Conservation (phyloP, 1,140 invertebrate genomes). For the Semibalanus balanoides region DNA sequence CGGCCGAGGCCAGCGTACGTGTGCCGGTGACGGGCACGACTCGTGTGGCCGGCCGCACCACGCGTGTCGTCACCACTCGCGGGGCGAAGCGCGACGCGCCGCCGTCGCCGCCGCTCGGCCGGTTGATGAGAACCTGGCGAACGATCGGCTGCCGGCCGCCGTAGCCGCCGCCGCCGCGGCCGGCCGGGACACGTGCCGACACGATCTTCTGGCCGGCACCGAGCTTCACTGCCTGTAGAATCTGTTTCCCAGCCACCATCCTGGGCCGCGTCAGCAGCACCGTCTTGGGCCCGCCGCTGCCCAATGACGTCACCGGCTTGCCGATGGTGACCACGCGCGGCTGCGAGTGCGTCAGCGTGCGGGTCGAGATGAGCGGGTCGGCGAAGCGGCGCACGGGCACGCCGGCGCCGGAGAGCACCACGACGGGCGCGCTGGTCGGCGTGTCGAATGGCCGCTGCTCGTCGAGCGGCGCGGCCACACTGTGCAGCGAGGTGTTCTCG, state of each 20-base stretch:
- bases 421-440: neutral
- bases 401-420: neutral
- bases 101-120: too few species aligned
- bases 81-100: neutral
- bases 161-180: too few species aligned
- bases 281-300: neutral
- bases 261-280: slow-evolving; percentile 1
- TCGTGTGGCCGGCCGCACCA: neutral
- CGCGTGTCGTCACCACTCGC: neutral
- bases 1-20: neutral
- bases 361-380: neutral
- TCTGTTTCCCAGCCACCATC: neutral
- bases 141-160: neutral
- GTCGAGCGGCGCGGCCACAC: neutral
- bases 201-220: neutral
- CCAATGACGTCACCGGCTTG: neutral
- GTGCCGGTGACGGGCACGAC: neutral
- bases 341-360: neutral
- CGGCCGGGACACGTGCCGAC: neutral
- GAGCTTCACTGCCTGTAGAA: neutral
- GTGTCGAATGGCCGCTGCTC: neutral
- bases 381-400: neutral
- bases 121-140: neutral
- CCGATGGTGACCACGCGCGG: slow-evolving; percentile 5
- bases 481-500: neutral